A percentile compares a stretch with the other conserved stretches of the same genome.
Conservation (phyloP, 1,140 invertebrate species). For the Copidosoma floridanum region DNA sequence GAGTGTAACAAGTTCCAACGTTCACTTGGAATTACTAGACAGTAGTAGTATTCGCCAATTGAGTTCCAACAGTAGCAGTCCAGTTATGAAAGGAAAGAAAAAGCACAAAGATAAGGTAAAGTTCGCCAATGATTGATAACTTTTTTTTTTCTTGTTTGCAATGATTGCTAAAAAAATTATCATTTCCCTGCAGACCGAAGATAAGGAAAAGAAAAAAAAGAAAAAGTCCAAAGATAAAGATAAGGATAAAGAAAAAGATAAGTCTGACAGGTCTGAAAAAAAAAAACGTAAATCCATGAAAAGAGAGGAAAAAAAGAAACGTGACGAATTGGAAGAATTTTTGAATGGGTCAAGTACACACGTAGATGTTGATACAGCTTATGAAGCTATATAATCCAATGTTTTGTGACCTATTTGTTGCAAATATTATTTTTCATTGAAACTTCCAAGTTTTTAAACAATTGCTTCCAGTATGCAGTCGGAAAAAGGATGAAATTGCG, state of each 20-base stretch:
- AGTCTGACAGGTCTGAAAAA: slow-evolving; percentile 44
- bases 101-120: slow-evolving; percentile 60
- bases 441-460: background rate
- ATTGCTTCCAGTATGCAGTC: too few relatives aligned
- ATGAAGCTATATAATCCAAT: slow-evolving; percentile 58
- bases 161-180: slow-evolving; percentile 9
- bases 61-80: slow-evolving; percentile 54
- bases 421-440: background rate
- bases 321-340: slow-evolving; percentile 68
- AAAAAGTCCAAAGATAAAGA: slow-evolving; percentile 54
- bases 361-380: slow-evolving; percentile 55
- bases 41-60: slow-evolving; percentile 53
- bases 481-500: too few relatives aligned
- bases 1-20: slow-evolving; percentile 60
- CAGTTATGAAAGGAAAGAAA: slow-evolving; percentile 57
- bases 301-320: slow-evolving; percentile 52
- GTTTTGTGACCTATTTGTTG: background rate
- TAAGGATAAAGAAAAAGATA: slow-evolving; percentile 56
- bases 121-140: too few relatives aligned
- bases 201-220: slow-evolving; percentile 59
- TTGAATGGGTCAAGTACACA: slow-evolving; percentile 58
- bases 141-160: background rate
- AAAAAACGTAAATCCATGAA: slow-evolving; percentile 53
- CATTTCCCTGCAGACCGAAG: slow-evolving; percentile 53
- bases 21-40: slow-evolving; percentile 58